These are phyloP conservation scores for Ornithoptera priamus DNA, from an alignment of 2,888 invertebrate species.

Conservation along the genomic window DNA sequence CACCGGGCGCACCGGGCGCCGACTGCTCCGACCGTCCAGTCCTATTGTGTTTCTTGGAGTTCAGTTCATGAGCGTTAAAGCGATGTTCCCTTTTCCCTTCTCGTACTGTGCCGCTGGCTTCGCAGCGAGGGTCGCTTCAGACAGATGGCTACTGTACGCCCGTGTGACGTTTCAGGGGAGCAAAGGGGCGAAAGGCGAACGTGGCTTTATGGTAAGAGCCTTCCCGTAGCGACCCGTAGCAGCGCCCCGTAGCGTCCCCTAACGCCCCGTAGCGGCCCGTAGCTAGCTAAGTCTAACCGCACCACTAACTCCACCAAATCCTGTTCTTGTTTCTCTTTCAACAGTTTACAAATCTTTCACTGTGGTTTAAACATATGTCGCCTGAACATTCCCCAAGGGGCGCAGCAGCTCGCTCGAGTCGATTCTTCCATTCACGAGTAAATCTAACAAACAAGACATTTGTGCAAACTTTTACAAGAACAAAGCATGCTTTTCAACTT, in stretches of 20 bases:
- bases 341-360: too few species aligned
- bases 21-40: background rate
- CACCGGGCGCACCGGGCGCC: background rate
- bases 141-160: slow-evolving; percentile 45
- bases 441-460: too few species aligned
- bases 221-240: slow-evolving; percentile 33
- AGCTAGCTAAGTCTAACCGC: slow-evolving; percentile 28
- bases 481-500: too few species aligned
- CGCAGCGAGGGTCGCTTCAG: slow-evolving; percentile 40
- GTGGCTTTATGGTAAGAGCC: slow-evolving; percentile 85
- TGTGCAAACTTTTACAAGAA: too few species aligned
- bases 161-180: slow-evolving; percentile 81
- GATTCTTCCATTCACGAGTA: too few species aligned
- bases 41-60: background rate
- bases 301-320: slow-evolving; percentile 10
- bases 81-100: slow-evolving; percentile 18
- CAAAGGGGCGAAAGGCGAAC: slow-evolving; percentile 87
- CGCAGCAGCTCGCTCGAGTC: too few species aligned
- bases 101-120: slow-evolving; percentile 28
- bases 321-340: background rate
- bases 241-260: slow-evolving; percentile 3
- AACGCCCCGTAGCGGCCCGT: slow-evolving; percentile 4
- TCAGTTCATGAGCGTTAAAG: slow-evolving; percentile 12
- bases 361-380: too few species aligned
- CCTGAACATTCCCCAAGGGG: too few species aligned